Conservation (phyloP, 2,113 vertebrate species). For the Nycticryphes semicollaris region DNA sequence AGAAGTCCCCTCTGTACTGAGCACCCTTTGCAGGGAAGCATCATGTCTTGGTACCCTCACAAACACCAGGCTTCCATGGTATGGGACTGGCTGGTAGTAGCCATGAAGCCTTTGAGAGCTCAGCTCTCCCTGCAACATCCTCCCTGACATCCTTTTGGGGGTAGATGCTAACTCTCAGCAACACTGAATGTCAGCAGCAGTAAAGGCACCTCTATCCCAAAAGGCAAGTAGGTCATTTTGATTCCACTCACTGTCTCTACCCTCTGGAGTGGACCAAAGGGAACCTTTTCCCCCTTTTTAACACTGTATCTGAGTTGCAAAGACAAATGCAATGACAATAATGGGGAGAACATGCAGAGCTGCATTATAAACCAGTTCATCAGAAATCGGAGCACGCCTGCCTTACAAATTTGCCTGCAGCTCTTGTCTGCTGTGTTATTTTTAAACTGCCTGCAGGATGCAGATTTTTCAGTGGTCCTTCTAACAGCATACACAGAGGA, state of each 20-base stretch:
- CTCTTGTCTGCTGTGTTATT: slow-evolving; percentile 63
- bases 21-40: background rate
- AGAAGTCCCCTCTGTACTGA: background rate
- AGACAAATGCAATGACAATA: slow-evolving; percentile 20
- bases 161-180: background rate
- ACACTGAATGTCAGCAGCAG: background rate
- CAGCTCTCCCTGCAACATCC: background rate
- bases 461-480: slow-evolving; percentile 49
- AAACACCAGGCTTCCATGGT: background rate
- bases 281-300: background rate
- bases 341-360: slow-evolving; percentile 18
- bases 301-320: background rate
- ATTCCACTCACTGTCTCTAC: background rate
- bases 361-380: slow-evolving; percentile 52
- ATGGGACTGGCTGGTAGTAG: background rate
- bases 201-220: background rate
- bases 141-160: background rate
- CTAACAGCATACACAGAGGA: background rate
- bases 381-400: slow-evolving; percentile 57
- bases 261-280: background rate
- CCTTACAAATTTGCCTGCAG: slow-evolving; percentile 52
- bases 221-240: background rate
- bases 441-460: slow-evolving; percentile 66
- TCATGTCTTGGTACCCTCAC: background rate
- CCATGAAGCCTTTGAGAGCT: background rate